phyloP scores from a whole-genome alignment of 2,797 vertebrate genomes.

The Tiaroga cobitis region DNA sequence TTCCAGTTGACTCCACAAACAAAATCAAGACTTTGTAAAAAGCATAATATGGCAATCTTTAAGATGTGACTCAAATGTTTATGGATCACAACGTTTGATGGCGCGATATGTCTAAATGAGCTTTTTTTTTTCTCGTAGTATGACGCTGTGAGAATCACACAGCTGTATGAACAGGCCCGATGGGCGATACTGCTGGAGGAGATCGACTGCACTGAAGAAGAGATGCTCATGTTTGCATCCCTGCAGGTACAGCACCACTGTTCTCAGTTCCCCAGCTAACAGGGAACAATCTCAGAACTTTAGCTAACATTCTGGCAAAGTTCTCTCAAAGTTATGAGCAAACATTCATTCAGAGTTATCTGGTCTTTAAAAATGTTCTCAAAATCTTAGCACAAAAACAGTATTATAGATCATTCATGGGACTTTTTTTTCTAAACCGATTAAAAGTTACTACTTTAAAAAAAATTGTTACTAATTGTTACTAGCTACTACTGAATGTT shows the following conservation, averaged over 20 bases:
- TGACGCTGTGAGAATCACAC: slow-evolving; percentile 93
- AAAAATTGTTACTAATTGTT: no score
- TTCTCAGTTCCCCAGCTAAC: background rate
- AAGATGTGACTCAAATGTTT: background rate
- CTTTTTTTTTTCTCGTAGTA: slow-evolving; percentile 79
- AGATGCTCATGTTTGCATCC: slow-evolving; percentile 97
- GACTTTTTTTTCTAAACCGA: background rate
- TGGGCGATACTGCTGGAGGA: slow-evolving; percentile 96
- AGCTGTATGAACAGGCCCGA: slow-evolving; percentile 96
- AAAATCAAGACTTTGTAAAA: background rate
- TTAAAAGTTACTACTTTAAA: background rate
- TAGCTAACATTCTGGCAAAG: background rate
- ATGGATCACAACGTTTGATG: background rate
- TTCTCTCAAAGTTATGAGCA: background rate
- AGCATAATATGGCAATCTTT: background rate
- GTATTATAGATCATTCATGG: background rate
- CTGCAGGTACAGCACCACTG: slow-evolving; percentile 83
- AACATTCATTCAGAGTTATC: background rate
- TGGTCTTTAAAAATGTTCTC: background rate
- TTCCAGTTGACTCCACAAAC: background rate
- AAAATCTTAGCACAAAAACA: background rate
- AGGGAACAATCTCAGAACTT: background rate
- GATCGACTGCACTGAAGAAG: slow-evolving; percentile 97
- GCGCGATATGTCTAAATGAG: background rate
- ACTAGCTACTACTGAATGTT: background rate